Conservation (phyloP, 2,888 invertebrate species). For the Dinocampus coccinellae region DNA sequence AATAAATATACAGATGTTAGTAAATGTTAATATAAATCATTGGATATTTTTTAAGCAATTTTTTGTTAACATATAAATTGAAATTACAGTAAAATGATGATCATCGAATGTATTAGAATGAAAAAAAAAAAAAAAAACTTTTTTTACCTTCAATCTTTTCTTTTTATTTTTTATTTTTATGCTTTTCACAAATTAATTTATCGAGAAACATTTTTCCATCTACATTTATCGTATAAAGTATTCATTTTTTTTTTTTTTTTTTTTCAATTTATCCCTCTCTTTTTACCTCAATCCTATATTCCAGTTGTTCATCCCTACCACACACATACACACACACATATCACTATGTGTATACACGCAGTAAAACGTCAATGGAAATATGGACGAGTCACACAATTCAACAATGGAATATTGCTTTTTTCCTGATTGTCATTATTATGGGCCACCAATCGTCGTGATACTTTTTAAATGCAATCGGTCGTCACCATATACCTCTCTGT, state of each 20-base stretch:
- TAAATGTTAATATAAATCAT: too few relatives aligned
- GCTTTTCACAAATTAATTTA: slow-evolving; percentile 63
- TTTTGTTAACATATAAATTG: too few relatives aligned
- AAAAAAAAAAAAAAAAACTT: background rate
- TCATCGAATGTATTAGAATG: slow-evolving; percentile 44
- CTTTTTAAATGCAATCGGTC: slow-evolving; percentile 35
- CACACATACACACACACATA: slow-evolving; percentile 20
- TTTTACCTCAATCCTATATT: background rate
- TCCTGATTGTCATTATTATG: slow-evolving; percentile 38
- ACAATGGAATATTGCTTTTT: slow-evolving; percentile 53
- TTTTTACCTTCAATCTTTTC: slow-evolving; percentile 42
- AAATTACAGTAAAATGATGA: slow-evolving; percentile 62
- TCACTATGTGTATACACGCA: too few relatives aligned
- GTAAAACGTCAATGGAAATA: slow-evolving; percentile 36
- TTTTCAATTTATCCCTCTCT: background rate
- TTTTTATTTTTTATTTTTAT: slow-evolving; percentile 55
- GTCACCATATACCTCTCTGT: slow-evolving; percentile 15
- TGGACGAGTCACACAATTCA: slow-evolving; percentile 36
- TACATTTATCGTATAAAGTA: slow-evolving; percentile 23
- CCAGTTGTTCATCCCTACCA: slow-evolving; percentile 21
- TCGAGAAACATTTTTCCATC: slow-evolving; percentile 63
- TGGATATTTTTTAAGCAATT: background rate
- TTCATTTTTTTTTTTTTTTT: too few relatives aligned
- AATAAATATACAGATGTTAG: too few relatives aligned
- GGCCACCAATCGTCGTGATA: slow-evolving; percentile 25